Base-by-base conservation (phyloP, 1,140 invertebrate genomes). In the Asbolus verrucosus region DNA sequence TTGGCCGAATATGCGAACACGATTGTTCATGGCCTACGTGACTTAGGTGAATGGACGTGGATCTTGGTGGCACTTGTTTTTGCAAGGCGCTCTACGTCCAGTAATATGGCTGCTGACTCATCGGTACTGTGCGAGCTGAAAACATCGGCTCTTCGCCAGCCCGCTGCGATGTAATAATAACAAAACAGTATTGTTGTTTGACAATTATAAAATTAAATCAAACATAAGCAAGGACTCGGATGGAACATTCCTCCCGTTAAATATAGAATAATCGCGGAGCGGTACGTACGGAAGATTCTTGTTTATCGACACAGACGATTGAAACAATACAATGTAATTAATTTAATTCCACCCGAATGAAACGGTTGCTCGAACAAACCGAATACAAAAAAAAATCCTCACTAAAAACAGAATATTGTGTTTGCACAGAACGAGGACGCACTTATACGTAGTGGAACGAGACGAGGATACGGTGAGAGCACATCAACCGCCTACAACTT, bases 41-140 rank as follows among this genome's bases (percentile, higher is more conserved):
- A 66, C 63, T 66, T 66, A 66, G 63, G 63, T 66, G 63, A 66
- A 66, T 66, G 63, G 43, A 66, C 63, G 63, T 66, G 63, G 24
- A 66, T 66, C 39, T 43, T 66, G 21, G 63, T 66, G 63, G 63
- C 63, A 66, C 63, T 66, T 66, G 63, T 66, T 66, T 66, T 66
- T 66, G 63, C 63, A 66, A 31, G 63, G 30, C 31, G 43, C 63
- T 66, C 27, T 31, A 27, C 43, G 63, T 24, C 41, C 63, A 43
- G 63, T 66, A 66, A 68, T 68, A 60, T 68, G 66, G 66, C 50
- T 68, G 66, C 71, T 73, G 71, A 73, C 71, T 73, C 71, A 73
- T 70, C 66, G 43, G 24, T 75, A 75, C 65, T 75, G 69, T 15
- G 33, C 69, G 69, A 31, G 4, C 18, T 31, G 66, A 67, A 75